A percentile compares a stretch with the other conserved stretches of the same genome.
phyloP scores from a whole-genome alignment of 2,113 vertebrate genomes.

The Sula dactylatra region DNA sequence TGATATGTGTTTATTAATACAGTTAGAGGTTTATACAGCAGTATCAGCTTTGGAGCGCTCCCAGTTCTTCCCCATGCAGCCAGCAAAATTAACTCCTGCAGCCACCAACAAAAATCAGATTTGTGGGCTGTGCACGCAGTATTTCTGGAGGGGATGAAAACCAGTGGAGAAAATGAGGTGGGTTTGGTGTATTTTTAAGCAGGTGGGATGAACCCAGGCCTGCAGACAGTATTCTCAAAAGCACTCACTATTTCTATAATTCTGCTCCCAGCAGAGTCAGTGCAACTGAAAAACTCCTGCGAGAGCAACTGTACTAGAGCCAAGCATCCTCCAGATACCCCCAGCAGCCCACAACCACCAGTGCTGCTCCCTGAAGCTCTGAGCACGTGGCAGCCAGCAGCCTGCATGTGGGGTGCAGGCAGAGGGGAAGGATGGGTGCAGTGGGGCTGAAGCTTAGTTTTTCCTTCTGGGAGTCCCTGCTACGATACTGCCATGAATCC shows the following conservation, averaged over 20 bases:
- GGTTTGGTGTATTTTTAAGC: background rate
- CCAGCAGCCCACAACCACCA: background rate
- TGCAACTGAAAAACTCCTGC: background rate
- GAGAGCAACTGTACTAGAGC: background rate
- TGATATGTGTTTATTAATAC: background rate
- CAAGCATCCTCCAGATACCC: background rate
- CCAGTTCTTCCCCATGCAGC: background rate
- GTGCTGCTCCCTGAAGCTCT: background rate
- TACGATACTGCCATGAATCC: rapidly evolving
- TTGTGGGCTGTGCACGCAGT: background rate
- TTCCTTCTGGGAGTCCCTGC: background rate
- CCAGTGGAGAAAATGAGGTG: background rate
- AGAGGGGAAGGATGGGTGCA: background rate
- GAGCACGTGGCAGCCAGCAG: background rate
- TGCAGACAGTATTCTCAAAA: background rate
- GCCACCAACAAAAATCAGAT: too few species aligned
- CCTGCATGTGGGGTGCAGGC: rapidly evolving
- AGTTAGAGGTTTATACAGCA: background rate
- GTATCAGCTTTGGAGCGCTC: background rate
- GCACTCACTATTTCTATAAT: rapidly evolving
- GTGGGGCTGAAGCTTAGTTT: background rate
- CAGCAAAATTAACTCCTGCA: background rate
- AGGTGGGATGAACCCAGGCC: background rate
- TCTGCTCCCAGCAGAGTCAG: background rate
- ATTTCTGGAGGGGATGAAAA: background rate